Percentiles rank a stretch among this genome's conserved stretches.
These are phyloP conservation scores for Luperina nickerlii DNA, from an alignment of 2,888 invertebrate genomes.

Conservation along the genomic window DNA sequence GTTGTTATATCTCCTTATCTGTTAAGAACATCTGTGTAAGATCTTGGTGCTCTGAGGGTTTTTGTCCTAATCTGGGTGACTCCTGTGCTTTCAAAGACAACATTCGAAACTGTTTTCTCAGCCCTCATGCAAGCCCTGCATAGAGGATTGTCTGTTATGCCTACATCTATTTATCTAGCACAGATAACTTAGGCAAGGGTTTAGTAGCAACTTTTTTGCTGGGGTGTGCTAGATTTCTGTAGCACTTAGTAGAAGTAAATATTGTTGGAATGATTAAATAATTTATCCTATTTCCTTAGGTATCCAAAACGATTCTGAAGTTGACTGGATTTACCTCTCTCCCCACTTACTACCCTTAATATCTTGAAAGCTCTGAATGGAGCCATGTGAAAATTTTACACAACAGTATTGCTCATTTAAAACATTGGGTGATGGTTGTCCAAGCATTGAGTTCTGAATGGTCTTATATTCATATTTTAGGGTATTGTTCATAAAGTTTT, in stretches of 20 bases:
- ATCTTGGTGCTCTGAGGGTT: no score
- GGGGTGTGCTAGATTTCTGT: not conserved
- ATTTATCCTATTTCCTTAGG: not conserved
- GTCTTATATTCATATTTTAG: not conserved
- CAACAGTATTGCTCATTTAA: not conserved
- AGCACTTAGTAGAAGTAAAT: not conserved
- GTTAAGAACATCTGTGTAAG: no score
- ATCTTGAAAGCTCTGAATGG: not conserved
- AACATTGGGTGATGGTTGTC: not conserved
- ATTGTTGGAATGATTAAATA: not conserved
- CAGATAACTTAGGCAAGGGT: not conserved
- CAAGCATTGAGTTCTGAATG: not conserved
- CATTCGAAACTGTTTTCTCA: no score
- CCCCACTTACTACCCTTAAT: not conserved
- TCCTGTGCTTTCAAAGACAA: no score
- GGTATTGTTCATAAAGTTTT: not conserved
- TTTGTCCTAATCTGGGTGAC: no score
- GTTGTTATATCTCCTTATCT: no score
- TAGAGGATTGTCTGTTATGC: no score
- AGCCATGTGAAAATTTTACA: not conserved
- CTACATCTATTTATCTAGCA: not conserved
- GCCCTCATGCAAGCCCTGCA: no score
- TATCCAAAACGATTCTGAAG: not conserved
- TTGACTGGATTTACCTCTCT: not conserved
- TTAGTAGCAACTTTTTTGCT: not conserved